Evolutionary conservation across 92 coral and sea anemone genomes (phyloP), one percentile per base, ranked within the genome.

Genomic region (Micromussa lordhowensis): DNA sequence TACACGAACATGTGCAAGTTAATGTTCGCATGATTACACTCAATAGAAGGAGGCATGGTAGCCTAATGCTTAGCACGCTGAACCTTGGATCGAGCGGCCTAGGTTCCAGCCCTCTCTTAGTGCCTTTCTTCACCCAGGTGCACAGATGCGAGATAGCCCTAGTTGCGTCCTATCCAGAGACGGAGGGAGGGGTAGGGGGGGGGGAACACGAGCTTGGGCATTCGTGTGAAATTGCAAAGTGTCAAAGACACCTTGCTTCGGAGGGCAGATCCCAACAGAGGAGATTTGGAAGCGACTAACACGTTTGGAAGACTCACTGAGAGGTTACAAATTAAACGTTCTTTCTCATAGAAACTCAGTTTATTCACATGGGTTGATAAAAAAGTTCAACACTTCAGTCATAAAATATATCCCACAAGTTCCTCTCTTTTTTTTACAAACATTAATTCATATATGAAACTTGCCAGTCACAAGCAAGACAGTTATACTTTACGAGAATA

Each of bases 291-390:
- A 55, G 61, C 22, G n/a, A n/a, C n/a, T n/a, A n/a, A n/a, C n/a
- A 44, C 68, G 2, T 61, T 5, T 5, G 11, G n/a, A 66, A 0
- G n/a, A 12, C 32, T 26, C 11, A 36, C 78, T 36, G 51, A 35
- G 3, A 16, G 7, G 51, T 29, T 38, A 30, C 51, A 66, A 82
- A n/a, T n/a, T n/a, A n/a, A 40, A 66, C 16, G 40, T 29, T 3
- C 15, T 28, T 82, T 40, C 29, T 29, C 64, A n/a, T 21, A 69
- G 30, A 82, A 82, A 82, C 83, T 82, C 55, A n/a, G 26, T 28
- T n/a, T 82, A n/a, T 40, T 82, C 66, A 74, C 88, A 74, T 12
- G 1, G 68, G n/a, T 54, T 70, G 66, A 32, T 69, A 51, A 83
- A 59, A 74, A 66, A 73, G 17, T 70, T 31, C 38, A 40, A 29